Evolutionary conservation across 2,888 invertebrate species (phyloP).

Genomic region (Pheosia gnoma): DNA sequence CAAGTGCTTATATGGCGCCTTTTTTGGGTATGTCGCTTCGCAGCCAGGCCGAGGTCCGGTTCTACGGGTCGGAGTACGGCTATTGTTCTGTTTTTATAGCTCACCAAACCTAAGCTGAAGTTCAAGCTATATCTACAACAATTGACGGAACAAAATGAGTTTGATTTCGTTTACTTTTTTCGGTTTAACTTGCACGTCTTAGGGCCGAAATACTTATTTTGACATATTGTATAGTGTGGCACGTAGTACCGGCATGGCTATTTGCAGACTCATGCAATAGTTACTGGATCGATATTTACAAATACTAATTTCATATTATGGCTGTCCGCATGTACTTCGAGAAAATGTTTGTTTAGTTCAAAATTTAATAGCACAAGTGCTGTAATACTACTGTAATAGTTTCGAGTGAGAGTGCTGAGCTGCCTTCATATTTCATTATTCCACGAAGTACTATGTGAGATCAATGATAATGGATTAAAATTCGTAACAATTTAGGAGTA

Average conservation of each 20-base stretch:
- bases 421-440: too few species aligned
- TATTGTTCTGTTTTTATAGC: constrained; percentile 40
- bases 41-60: constrained; percentile 33
- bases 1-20: constrained; percentile 5
- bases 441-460: too few species aligned
- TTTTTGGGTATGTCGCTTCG: constrained; percentile 15
- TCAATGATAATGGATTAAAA: too few species aligned
- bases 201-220: neutral
- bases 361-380: too few species aligned
- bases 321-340: too few species aligned
- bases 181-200: neutral
- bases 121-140: constrained; percentile 2
- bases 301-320: too few species aligned
- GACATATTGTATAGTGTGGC: neutral
- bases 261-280: neutral
- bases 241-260: neutral
- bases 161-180: neutral
- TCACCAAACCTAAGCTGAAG: constrained; percentile 6
- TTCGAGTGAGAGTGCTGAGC: too few species aligned
- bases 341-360: too few species aligned
- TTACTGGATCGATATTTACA: neutral
- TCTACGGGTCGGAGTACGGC: constrained; percentile 24
- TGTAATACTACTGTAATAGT: too few species aligned
- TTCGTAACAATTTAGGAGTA: too few species aligned
- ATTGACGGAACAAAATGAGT: constrained; percentile 4